Conservation (phyloP, 2,888 invertebrate genomes). For the Chaitophorus viminalis region DNA sequence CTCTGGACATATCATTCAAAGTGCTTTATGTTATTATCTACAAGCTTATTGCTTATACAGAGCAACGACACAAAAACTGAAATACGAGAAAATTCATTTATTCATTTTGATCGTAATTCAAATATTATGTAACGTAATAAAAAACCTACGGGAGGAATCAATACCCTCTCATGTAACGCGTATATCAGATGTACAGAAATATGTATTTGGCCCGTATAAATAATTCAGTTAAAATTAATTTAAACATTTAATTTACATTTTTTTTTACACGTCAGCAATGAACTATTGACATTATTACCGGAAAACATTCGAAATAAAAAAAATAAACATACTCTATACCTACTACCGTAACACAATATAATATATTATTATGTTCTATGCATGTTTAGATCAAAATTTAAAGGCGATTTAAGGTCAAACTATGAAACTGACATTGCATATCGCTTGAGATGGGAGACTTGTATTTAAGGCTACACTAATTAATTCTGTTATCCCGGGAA, state of each 20-base stretch:
- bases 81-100: too few relatives aligned
- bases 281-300: conserved; percentile 20
- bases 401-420: conserved; percentile 10
- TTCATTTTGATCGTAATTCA: too few relatives aligned
- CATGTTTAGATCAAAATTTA: neutral
- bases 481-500: neutral
- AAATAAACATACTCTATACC: neutral
- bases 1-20: too few relatives aligned
- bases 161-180: too few relatives aligned
- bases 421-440: neutral
- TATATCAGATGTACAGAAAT: neutral
- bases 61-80: too few relatives aligned
- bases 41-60: too few relatives aligned
- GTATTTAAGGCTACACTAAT: too few relatives aligned
- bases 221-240: neutral
- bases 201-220: neutral
- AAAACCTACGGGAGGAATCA: neutral
- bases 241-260: neutral
- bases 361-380: neutral
- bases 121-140: neutral
- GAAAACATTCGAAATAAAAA: neutral
- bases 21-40: too few relatives aligned
- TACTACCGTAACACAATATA: neutral
- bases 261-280: neutral
- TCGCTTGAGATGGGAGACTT: too few relatives aligned